Percentiles rank a stretch among this genome's conserved stretches.
phyloP scores from a whole-genome alignment of 2,113 vertebrate genomes.

The Oostethus manadensis region DNA sequence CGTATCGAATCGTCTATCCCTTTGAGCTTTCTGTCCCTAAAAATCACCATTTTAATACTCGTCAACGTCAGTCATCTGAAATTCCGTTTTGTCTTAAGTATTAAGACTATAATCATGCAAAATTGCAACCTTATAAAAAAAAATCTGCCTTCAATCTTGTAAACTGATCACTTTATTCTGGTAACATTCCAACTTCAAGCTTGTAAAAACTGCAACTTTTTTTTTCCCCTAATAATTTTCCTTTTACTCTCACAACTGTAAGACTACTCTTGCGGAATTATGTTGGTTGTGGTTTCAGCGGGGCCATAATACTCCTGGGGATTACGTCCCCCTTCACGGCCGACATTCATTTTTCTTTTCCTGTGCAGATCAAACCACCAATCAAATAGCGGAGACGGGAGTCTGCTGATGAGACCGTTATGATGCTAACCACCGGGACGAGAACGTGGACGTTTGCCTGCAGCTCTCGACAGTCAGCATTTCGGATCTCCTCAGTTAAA shows the following conservation, averaged over 20 bases:
- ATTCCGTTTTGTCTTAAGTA: background rate
- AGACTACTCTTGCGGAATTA: no score
- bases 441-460: conserved; percentile 3
- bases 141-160: no score
- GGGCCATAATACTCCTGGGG: background rate
- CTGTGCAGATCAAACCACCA: background rate
- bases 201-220: no score
- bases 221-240: no score
- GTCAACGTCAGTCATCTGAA: background rate
- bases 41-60: background rate
- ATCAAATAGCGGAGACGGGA: background rate
- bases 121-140: no score
- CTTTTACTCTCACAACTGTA: no score
- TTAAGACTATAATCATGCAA: background rate
- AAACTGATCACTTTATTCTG: no score
- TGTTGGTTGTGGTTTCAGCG: background rate
- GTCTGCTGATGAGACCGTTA: conserved; percentile 6
- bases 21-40: no score
- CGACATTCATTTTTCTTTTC: background rate
- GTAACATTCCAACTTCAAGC: no score
- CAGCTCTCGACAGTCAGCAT: background rate
- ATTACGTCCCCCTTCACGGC: no score
- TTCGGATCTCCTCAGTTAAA: conserved; percentile 30
- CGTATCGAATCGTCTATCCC: no score
- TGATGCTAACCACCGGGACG: conserved; percentile 13